Evolutionary conservation across 1,140 invertebrate species (phyloP).

Genomic region (Drosophila oshimai): DNA sequence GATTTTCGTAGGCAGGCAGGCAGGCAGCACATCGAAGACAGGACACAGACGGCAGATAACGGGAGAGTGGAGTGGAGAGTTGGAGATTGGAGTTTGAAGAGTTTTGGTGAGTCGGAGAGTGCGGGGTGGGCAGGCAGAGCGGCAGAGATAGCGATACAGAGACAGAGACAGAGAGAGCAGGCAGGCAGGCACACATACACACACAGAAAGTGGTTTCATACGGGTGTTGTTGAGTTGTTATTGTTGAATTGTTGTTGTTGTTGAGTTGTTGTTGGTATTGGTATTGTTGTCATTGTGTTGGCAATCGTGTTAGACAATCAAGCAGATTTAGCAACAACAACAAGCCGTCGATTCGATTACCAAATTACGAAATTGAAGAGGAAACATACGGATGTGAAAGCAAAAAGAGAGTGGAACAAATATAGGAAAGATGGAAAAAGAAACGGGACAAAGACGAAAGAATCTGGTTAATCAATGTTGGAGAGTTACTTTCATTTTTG

Average conservation of each 20-base stretch:
- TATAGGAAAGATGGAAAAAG: constrained; percentile 67
- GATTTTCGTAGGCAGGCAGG: constrained; percentile 34
- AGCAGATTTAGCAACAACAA: constrained; percentile 59
- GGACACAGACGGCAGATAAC: constrained; percentile 50
- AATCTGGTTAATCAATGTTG: constrained; percentile 58
- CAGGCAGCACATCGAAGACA: constrained; percentile 41
- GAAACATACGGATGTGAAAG: constrained; percentile 44
- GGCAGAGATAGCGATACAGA: constrained; percentile 28
- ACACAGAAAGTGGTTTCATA: constrained; percentile 12
- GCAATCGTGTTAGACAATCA: constrained; percentile 51
- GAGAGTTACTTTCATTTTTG: constrained; percentile 8
- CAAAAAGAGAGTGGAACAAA: constrained; percentile 45
- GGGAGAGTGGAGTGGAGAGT: constrained; percentile 10
- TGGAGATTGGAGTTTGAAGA: constrained; percentile 2
- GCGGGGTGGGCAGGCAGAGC: constrained; percentile 32
- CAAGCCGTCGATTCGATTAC: constrained; percentile 64
- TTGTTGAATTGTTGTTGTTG: constrained; percentile 14
- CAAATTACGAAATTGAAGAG: constrained; percentile 48
- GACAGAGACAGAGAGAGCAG: constrained; percentile 26
- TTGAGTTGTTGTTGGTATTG: constrained; percentile 30
- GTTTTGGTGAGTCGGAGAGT: constrained; percentile 17
- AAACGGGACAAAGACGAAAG: constrained; percentile 71
- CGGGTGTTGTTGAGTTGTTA: constrained; percentile 28
- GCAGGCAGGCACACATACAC: constrained; percentile 55
- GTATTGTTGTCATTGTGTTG: constrained; percentile 32